Conservation (phyloP, 2,888 invertebrate species). For the Eueremaeus valkanovi region DNA sequence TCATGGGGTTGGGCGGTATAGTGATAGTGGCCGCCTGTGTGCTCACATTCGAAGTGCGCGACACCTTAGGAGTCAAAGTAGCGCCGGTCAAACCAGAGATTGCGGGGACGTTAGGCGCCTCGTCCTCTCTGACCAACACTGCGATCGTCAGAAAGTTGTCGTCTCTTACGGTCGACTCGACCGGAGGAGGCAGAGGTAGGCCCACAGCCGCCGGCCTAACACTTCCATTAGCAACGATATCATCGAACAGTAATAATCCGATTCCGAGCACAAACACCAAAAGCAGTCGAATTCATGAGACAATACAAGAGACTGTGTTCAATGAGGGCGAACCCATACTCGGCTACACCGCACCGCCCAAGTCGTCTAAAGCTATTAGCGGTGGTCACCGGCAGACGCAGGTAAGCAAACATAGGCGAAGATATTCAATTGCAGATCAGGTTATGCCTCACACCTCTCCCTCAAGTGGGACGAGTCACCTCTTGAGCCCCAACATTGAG, state of each 20-base stretch:
- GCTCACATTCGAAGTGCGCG: conserved; percentile 57
- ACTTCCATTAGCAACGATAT: conserved; percentile 38
- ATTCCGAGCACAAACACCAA: conserved; percentile 18
- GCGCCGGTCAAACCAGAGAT: conserved; percentile 47
- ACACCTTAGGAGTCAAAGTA: conserved; percentile 53
- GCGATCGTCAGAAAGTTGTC: neutral
- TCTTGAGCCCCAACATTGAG: conserved; percentile 40
- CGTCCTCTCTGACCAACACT: conserved; percentile 1
- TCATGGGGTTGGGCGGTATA: conserved; percentile 58
- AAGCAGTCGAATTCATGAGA: conserved; percentile 23
- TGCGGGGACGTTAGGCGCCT: neutral
- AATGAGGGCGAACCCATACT: conserved; percentile 31
- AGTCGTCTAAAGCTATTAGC: conserved; percentile 20
- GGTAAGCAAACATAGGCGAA: conserved; percentile 38
- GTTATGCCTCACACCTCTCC: conserved; percentile 34
- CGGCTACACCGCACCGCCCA: neutral
- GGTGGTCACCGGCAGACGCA: conserved; percentile 13
- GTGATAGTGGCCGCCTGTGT: conserved; percentile 57
- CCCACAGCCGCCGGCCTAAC: conserved; percentile 15
- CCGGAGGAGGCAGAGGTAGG: conserved; percentile 1
- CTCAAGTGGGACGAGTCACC: conserved; percentile 38
- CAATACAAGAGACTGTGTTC: conserved; percentile 33
- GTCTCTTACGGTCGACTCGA: neutral
- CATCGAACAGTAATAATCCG: conserved; percentile 32
- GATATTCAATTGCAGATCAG: conserved; percentile 36